Percentiles rank a stretch among this genome's conserved stretches.
phyloP scores from a whole-genome alignment of 1,140 invertebrate species.

The Mya arenaria region DNA sequence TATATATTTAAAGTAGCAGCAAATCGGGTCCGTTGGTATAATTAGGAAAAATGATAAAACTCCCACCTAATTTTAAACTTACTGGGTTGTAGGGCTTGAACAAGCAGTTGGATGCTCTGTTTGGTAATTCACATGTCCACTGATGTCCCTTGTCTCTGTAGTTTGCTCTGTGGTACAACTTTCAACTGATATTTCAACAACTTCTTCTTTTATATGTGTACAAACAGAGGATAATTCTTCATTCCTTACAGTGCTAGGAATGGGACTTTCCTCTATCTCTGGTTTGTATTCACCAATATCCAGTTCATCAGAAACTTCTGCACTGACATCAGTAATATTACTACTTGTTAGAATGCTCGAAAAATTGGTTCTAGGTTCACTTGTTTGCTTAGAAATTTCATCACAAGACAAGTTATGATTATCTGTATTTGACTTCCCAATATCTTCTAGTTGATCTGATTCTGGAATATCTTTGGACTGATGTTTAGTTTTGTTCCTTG shows the following conservation, averaged over 20 bases:
- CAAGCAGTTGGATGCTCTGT: not conserved
- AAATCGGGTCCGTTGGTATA: too few relatives aligned
- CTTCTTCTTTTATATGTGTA: not conserved
- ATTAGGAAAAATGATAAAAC: too few relatives aligned
- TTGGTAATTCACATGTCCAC: not conserved
- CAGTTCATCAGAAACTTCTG: not conserved
- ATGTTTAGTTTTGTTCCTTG: conserved; percentile 33
- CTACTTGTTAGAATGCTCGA: not conserved
- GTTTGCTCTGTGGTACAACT: not conserved
- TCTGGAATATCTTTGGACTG: conserved; percentile 30
- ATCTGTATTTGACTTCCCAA: conserved; percentile 7
- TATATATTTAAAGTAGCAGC: too few relatives aligned
- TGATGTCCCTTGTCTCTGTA: not conserved
- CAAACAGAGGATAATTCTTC: too few relatives aligned
- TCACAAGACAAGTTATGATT: not conserved
- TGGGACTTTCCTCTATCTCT: not conserved
- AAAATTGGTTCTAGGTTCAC: not conserved
- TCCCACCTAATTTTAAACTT: too few relatives aligned
- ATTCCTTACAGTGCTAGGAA: not conserved
- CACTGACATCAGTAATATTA: not conserved
- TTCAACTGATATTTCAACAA: not conserved
- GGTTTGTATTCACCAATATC: not conserved
- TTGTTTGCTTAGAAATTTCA: not conserved
- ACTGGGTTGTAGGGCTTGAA: not conserved
- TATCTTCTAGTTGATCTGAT: conserved; percentile 17